phyloP scores from a whole-genome alignment of 2,797 vertebrate genomes.

The Pteropus rufus region DNA sequence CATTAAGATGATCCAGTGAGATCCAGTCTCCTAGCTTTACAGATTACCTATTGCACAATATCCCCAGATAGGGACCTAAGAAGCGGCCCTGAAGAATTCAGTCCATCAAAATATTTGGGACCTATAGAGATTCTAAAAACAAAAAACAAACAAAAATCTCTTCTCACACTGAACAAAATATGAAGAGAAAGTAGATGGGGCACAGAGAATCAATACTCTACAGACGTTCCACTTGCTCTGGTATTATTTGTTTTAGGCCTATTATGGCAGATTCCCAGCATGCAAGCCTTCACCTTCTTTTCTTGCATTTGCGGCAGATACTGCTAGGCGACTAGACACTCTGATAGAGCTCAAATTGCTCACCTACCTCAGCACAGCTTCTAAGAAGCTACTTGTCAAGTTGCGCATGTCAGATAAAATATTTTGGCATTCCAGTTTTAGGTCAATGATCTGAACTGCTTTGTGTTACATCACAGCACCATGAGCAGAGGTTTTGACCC shows the following conservation, averaged over 20 bases:
- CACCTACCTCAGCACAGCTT: not conserved
- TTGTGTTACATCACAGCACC: not conserved
- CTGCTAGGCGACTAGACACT: not conserved
- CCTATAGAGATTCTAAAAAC: not conserved
- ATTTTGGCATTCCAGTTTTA: not conserved
- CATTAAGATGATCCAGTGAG: not conserved
- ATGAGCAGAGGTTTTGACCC: not conserved
- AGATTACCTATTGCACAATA: not conserved
- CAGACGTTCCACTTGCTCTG: not conserved
- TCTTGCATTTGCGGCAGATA: not conserved
- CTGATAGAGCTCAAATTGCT: not conserved
- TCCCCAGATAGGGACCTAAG: not conserved
- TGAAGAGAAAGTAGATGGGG: not conserved
- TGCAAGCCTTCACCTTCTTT: not conserved
- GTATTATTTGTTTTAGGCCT: not conserved
- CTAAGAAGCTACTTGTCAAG: not conserved
- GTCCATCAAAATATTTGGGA: not conserved
- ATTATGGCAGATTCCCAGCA: not conserved
- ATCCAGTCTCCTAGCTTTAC: not conserved
- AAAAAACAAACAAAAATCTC: not conserved
- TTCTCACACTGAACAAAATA: not conserved
- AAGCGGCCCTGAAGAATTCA: not conserved
- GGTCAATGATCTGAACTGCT: not conserved
- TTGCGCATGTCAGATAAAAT: not conserved
- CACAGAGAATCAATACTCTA: not conserved